Base-by-base conservation (phyloP, 2,888 invertebrate genomes). In the Cordilura impudica region DNA sequence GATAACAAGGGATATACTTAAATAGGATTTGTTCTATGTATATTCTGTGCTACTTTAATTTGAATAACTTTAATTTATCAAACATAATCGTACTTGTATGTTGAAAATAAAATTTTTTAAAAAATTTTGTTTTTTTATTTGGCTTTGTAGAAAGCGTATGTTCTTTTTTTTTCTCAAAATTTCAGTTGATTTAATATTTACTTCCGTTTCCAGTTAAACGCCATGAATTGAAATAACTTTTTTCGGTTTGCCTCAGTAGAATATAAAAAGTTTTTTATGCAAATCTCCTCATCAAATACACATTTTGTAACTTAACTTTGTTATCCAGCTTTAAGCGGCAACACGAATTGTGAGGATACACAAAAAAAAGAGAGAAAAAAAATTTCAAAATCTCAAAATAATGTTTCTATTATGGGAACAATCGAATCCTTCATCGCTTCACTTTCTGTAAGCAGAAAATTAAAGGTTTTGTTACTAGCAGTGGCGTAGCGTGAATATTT, bases 201-300 rank as follows among this genome's bases (percentile, higher is more conserved):
- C 21, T 67, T 67, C 56, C 45, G 43, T 6, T 67, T 67, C 6
- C 26, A n/a, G 16, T 67, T 56, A 21, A 67, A 56, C 14, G 1
- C 1, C 4, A 53, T 39, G 39, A 21, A 39, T 4, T 21, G n/a
- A 56, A 29, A 14, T 35, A 47, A 19, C 14, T 21, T 0, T 54
- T 35, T 53, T 65, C 16, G 6, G 4, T 18, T 5, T 29, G 4
- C 31, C 23, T 14, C 5, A 39, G 5, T 14, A 21, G n/a, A 35
- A 6, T 51, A 4, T n/a, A 1, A 6, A 51, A 51, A 26, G 21
- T 51, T 35, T 84, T 87, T 88, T 89, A 90, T 89, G 89, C 88
- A 90, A 89, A 89, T 89, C 84, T 86, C 87, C 89, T 88, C 88
- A 89, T 89, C 88, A 89, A 89, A 89, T 88, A 88, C 89, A 83